Conservation (phyloP, 2,113 vertebrate genomes). For the Acrocephalus arundinaceus region DNA sequence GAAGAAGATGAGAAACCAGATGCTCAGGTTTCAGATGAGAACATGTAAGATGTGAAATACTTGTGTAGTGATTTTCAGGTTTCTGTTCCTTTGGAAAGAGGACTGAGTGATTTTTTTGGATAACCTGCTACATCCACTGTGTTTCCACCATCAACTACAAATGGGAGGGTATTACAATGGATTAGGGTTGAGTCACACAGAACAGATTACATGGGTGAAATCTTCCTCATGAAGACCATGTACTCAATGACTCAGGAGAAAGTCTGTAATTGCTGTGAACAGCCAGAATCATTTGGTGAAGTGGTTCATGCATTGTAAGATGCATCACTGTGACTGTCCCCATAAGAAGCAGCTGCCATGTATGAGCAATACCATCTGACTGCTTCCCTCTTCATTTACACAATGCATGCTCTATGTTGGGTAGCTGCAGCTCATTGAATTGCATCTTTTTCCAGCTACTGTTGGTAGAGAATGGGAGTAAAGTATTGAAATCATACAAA, state of each 20-base stretch:
- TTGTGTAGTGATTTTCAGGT: not conserved
- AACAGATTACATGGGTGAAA: not conserved
- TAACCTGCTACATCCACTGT: not conserved
- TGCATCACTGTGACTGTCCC: too few species aligned
- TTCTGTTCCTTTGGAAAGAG: not conserved
- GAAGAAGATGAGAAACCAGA: not conserved
- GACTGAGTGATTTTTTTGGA: not conserved
- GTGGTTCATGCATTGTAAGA: not conserved
- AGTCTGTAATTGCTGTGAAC: not conserved
- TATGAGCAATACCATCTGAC: not conserved
- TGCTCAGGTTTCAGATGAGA: not conserved
- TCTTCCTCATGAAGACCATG: not conserved
- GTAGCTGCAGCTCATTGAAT: too few species aligned
- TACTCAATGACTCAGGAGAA: not conserved
- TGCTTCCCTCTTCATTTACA: not conserved
- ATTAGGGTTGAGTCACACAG: not conserved
- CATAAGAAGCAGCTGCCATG: fast-evolving
- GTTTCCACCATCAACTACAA: not conserved
- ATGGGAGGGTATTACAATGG: fast-evolving
- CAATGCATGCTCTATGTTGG: fast-evolving
- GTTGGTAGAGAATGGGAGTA: not conserved
- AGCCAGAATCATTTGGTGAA: not conserved
- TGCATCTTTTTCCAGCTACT: not conserved
- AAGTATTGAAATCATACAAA: not conserved
- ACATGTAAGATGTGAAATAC: not conserved